Conservation (phyloP, 2,113 vertebrate genomes). For the Xiphophorus maculatus region DNA sequence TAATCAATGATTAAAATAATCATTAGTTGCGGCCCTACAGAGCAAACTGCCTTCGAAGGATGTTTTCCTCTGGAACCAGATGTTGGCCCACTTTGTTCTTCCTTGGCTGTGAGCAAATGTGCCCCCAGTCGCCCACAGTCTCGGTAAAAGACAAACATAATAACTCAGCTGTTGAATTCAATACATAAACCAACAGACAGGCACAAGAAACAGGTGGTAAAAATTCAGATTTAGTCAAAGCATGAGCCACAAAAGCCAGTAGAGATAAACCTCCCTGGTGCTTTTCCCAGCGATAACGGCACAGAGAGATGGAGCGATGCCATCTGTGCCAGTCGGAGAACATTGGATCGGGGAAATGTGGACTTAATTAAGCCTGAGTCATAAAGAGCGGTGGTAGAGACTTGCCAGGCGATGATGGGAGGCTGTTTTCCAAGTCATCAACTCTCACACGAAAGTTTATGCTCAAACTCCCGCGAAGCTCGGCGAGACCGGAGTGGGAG, state of each 20-base stretch:
- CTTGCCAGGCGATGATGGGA: slow-evolving; percentile 58
- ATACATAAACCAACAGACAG: slow-evolving; percentile 1
- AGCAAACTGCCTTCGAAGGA: slow-evolving; percentile 4
- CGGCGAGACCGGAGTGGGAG: background rate
- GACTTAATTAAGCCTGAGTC: slow-evolving; percentile 81
- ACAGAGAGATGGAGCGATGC: slow-evolving; percentile 21
- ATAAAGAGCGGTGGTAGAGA: slow-evolving; percentile 51
- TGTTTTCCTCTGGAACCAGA: slow-evolving; percentile 16
- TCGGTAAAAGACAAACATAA: slow-evolving; percentile 23
- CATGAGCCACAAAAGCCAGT: slow-evolving; percentile 1
- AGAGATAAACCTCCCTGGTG: slow-evolving; percentile 23
- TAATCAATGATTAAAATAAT: too few species aligned
- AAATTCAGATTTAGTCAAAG: slow-evolving; percentile 16
- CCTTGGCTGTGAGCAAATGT: slow-evolving; percentile 22
- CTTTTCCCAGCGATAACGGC: slow-evolving; percentile 31
- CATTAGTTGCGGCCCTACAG: too few species aligned
- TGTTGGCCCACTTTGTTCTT: slow-evolving; percentile 22
- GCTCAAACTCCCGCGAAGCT: slow-evolving; percentile 18
- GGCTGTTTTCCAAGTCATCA: slow-evolving; percentile 55
- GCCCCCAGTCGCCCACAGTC: slow-evolving; percentile 1
- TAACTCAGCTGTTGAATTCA: background rate
- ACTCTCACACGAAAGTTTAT: slow-evolving; percentile 36
- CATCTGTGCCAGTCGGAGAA: slow-evolving; percentile 67
- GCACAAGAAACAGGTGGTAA: slow-evolving; percentile 21
- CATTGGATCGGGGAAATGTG: slow-evolving; percentile 59